phyloP scores from a whole-genome alignment of 2,113 vertebrate species.

The Myotis davidii region DNA sequence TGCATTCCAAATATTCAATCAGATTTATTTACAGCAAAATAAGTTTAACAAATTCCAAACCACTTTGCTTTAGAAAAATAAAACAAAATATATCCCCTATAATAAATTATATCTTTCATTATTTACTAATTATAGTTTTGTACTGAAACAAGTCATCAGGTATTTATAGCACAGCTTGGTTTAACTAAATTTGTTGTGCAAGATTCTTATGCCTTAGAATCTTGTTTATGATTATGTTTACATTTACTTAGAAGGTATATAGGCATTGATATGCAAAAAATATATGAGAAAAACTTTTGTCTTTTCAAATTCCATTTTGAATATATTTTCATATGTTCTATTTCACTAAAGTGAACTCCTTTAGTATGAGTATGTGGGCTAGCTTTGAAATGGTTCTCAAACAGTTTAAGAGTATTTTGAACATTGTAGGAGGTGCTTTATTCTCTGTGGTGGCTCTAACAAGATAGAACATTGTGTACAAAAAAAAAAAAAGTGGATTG shows the following conservation, averaged over 20 bases:
- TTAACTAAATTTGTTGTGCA: not conserved
- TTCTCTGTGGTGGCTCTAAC: not conserved
- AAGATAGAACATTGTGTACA: not conserved
- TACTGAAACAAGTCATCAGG: not conserved
- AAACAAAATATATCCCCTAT: not conserved
- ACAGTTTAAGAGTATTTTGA: not conserved
- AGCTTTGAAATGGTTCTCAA: conserved; percentile 5
- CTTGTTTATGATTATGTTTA: not conserved
- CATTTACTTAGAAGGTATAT: not conserved
- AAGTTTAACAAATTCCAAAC: not conserved
- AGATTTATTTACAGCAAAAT: not conserved
- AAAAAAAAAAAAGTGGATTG: not conserved
- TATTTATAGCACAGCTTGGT: not conserved
- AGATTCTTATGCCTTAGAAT: not conserved
- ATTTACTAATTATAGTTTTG: not conserved
- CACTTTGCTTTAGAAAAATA: not conserved
- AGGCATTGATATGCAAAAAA: not conserved
- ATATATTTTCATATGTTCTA: not conserved
- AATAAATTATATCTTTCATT: not conserved
- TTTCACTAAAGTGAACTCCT: not conserved
- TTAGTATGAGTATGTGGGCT: not conserved
- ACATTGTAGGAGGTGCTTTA: not conserved
- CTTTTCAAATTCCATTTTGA: not conserved
- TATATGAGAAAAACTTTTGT: not conserved
- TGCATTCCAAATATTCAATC: not conserved